Conservation (phyloP, 1,140 invertebrate genomes). For the Trachymyrmex cornetzi region DNA sequence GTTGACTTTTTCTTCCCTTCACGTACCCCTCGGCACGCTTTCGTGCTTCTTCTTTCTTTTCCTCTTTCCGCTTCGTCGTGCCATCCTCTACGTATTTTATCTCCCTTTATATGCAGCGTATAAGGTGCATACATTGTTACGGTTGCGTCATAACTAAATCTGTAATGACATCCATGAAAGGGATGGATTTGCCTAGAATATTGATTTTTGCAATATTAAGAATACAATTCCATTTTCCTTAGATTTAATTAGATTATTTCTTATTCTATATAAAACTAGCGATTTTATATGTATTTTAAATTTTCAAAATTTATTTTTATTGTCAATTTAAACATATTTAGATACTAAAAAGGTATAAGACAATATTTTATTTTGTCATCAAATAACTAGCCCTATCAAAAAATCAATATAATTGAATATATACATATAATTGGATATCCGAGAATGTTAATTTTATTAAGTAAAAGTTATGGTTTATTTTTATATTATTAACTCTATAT, state of each 20-base stretch:
- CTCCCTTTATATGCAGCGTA: background rate
- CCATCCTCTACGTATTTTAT: constrained; percentile 33
- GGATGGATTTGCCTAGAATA: background rate
- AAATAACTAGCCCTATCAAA: too few relatives aligned
- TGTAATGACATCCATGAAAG: background rate
- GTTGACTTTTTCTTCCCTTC: constrained; percentile 85
- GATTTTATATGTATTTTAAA: background rate
- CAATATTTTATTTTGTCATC: background rate
- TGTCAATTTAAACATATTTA: background rate
- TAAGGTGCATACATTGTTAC: background rate
- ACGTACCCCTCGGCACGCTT: constrained; percentile 67
- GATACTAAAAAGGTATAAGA: background rate
- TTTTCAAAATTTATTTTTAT: constrained; percentile 1
- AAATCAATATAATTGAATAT: too few relatives aligned
- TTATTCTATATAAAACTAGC: background rate
- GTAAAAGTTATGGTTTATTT: background rate
- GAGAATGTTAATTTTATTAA: too few relatives aligned
- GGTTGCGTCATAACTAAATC: background rate
- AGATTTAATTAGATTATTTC: background rate
- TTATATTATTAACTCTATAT: background rate
- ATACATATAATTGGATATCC: too few relatives aligned
- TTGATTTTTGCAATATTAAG: background rate
- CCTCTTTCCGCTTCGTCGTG: constrained; percentile 11
- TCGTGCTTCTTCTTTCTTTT: constrained; percentile 31
- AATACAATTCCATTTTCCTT: background rate